Conservation (phyloP, 2,113 vertebrate genomes). For the Acrocephalus kingi region DNA sequence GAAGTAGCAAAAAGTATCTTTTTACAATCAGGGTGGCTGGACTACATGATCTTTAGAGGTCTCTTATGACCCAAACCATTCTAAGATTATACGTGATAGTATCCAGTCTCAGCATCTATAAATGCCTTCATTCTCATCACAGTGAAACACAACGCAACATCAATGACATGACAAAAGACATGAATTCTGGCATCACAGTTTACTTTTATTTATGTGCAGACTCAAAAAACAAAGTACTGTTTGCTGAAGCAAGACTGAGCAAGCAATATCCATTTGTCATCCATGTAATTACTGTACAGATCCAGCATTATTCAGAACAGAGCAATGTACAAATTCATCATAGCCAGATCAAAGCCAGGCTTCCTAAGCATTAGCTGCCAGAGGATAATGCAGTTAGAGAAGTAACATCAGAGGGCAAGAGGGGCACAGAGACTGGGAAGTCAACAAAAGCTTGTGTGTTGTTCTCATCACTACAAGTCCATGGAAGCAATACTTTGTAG, state of each 20-base stretch:
- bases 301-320: slow-evolving; percentile 1
- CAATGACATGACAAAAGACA: neutral
- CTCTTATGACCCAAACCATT: neutral
- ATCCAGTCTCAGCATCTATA: neutral
- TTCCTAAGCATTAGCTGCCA: neutral
- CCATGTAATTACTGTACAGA: neutral
- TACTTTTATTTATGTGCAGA: neutral
- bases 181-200: neutral
- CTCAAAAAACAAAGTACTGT: neutral
- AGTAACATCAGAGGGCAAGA: neutral
- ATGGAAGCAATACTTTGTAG: neutral
- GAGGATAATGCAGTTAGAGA: neutral
- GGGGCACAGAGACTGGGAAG: neutral
- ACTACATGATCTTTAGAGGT: neutral
- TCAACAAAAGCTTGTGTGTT: neutral
- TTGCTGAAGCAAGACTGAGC: neutral
- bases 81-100: neutral
- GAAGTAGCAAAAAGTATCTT: neutral
- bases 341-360: neutral
- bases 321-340: neutral
- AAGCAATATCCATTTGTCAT: neutral
- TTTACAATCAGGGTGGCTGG: neutral
- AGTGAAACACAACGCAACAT: neutral
- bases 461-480: neutral
- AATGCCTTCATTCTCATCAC: neutral